These are phyloP conservation scores for Entomobrya multifasciata DNA, from an alignment of 2,888 invertebrate species.

Conservation along the genomic window DNA sequence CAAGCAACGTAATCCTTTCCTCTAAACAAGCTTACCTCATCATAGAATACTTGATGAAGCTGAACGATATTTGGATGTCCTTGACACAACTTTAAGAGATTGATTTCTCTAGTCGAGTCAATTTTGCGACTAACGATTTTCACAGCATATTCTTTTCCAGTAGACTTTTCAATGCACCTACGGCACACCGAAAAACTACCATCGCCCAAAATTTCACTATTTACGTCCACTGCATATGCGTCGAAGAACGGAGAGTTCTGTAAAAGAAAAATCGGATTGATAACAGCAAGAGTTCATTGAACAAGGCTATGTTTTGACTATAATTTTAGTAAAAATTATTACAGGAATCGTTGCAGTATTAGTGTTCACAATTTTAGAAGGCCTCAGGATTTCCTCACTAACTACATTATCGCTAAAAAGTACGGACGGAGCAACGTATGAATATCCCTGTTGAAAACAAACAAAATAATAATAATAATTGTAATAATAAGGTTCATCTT, in stretches of 20 bases:
- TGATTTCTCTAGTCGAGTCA: slow-evolving; percentile 88
- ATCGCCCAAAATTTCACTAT: slow-evolving; percentile 88
- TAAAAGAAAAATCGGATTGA: slow-evolving; percentile 69
- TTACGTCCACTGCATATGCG: slow-evolving; percentile 88
- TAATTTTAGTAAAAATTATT: slow-evolving; percentile 21
- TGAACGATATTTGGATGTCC: slow-evolving; percentile 94
- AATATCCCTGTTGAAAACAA: slow-evolving; percentile 96
- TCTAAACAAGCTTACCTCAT: slow-evolving; percentile 84
- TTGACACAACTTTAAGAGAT: slow-evolving; percentile 90
- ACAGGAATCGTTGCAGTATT: slow-evolving; percentile 71
- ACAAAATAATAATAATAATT: too few species aligned
- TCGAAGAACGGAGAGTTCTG: slow-evolving; percentile 93
- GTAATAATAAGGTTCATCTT: too few species aligned
- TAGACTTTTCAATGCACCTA: slow-evolving; percentile 88
- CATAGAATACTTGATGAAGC: slow-evolving; percentile 91
- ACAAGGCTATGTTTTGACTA: not conserved
- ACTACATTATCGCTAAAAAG: slow-evolving; percentile 90
- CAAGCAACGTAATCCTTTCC: not conserved
- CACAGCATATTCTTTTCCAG: slow-evolving; percentile 90
- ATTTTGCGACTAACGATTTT: slow-evolving; percentile 89
- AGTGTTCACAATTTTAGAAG: slow-evolving; percentile 78
- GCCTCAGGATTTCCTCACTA: slow-evolving; percentile 86
- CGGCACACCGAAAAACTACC: slow-evolving; percentile 95
- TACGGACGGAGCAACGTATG: slow-evolving; percentile 96
- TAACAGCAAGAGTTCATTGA: not conserved